These are phyloP conservation scores for Notarius quadriscutis DNA, from an alignment of 2,113 vertebrate genomes.

Conservation along the genomic window DNA sequence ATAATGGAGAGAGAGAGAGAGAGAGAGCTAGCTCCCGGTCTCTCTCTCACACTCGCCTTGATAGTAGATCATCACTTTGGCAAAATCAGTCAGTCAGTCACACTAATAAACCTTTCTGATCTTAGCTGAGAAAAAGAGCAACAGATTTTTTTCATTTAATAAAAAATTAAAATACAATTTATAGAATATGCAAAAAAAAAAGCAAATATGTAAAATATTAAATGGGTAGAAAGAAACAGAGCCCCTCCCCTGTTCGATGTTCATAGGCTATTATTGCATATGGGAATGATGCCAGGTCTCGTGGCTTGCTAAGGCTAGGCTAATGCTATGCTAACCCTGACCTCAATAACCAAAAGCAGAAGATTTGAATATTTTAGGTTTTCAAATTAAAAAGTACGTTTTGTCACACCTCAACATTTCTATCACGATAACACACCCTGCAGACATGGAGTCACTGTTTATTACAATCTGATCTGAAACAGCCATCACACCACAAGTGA, in stretches of 20 bases:
- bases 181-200: neutral
- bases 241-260: neutral
- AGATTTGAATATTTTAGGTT: neutral
- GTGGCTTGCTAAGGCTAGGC: neutral
- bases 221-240: neutral
- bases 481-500: neutral
- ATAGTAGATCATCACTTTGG: neutral
- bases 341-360: neutral
- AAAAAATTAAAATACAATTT: slow-evolving; percentile 1
- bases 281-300: neutral
- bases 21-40: no score
- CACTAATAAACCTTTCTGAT: neutral
- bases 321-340: neutral
- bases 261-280: neutral
- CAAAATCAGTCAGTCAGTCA: neutral
- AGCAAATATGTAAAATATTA: neutral
- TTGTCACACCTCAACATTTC: neutral
- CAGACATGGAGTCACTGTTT: neutral
- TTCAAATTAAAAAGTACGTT: neutral
- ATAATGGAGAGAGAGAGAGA: no score
- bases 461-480: neutral
- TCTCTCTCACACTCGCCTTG: no score
- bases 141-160: neutral
- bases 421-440: neutral
- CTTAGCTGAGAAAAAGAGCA: neutral